Evolutionary conservation across 2,797 vertebrate species (phyloP).

Genomic region (Tragopan temminckii): DNA sequence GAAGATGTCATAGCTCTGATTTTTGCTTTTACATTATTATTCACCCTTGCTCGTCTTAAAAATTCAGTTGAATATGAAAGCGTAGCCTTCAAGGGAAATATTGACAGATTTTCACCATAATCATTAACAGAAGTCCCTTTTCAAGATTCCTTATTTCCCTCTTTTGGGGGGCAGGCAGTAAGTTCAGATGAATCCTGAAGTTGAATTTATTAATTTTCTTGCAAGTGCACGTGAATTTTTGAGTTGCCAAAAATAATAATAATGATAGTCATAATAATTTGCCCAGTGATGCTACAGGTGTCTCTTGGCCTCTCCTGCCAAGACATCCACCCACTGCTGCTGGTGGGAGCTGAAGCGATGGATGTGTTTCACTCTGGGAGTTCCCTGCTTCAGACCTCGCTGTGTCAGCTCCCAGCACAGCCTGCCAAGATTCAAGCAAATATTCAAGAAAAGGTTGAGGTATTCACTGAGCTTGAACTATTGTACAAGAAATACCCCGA

Average conservation of each 20-base stretch:
- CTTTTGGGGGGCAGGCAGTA: neutral
- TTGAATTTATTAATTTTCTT: neutral
- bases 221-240: neutral
- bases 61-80: neutral
- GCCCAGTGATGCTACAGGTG: constrained; percentile 45
- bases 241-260: neutral
- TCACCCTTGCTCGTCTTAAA: neutral
- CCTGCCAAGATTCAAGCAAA: constrained; percentile 46
- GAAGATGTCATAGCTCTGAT: neutral
- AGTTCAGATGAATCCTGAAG: neutral
- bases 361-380: constrained; percentile 18
- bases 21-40: neutral
- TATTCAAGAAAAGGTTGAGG: constrained; percentile 52
- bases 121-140: neutral
- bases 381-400: neutral
- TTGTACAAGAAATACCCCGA: constrained; percentile 66
- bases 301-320: constrained; percentile 31
- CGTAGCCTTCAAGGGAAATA: neutral
- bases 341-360: neutral
- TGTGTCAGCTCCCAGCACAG: neutral
- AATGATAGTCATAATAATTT: neutral
- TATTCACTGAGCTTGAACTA: constrained; percentile 8
- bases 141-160: neutral
- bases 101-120: neutral
- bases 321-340: constrained; percentile 51